phyloP scores from a whole-genome alignment of 1,140 invertebrate species.

The Acromyrmex heyeri region DNA sequence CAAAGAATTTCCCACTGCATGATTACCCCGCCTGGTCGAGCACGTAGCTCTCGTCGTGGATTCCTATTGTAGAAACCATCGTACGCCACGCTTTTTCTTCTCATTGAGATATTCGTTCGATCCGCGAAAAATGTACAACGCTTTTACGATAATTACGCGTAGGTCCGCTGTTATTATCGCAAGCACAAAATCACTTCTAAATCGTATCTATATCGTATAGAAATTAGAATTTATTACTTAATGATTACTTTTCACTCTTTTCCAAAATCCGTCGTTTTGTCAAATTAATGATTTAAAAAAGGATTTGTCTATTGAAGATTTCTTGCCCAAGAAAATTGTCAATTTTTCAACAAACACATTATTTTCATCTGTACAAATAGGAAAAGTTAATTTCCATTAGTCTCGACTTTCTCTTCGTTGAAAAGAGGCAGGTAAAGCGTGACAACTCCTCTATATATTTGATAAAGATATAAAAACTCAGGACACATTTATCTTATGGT shows the following conservation, averaged over 20 bases:
- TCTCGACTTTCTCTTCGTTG: neutral
- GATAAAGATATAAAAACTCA: slow-evolving; percentile 56
- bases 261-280: neutral
- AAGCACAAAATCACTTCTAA: slow-evolving; percentile 12
- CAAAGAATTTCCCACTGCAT: slow-evolving; percentile 64
- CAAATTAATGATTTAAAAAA: neutral
- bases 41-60: slow-evolving; percentile 45
- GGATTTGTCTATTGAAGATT: neutral
- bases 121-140: slow-evolving; percentile 46
- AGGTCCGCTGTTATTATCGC: neutral
- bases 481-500: slow-evolving; percentile 56
- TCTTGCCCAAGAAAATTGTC: neutral
- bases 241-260: neutral
- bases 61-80: slow-evolving; percentile 49
- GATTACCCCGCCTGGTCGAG: slow-evolving; percentile 47
- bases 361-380: neutral
- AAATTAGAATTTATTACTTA: neutral
- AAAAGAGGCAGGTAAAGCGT: neutral
- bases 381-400: slow-evolving; percentile 23
- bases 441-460: neutral
- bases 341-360: neutral
- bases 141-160: slow-evolving; percentile 61
- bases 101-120: slow-evolving; percentile 53
- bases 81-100: slow-evolving; percentile 40
- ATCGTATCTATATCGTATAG: neutral